Evolutionary conservation across 2,888 invertebrate species (phyloP), one percentile per base, ranked within the genome.

Genomic region (Eilema depressum): DNA sequence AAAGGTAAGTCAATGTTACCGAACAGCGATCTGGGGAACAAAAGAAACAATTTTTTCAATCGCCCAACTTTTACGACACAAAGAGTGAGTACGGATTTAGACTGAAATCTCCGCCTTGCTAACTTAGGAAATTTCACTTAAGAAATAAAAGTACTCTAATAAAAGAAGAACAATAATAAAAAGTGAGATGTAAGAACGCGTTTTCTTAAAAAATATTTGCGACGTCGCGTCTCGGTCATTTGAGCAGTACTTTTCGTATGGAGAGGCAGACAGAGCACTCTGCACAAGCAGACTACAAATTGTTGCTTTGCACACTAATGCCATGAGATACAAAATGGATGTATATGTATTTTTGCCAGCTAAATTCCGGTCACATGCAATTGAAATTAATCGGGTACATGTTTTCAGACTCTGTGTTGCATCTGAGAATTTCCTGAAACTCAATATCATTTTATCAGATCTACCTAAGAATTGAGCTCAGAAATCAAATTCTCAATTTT

Each of bases 141-240:
- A 92, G 91, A 92, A 94, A 94, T 92, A 93, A 94, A 94, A 94
- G 94, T 94, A 93, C 92, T 93, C 89, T 89, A 94, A 94, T 94
- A 94, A 94, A 94, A 94, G 93, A 94, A 94, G 94, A 94, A 94
- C 93, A 94, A 94, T 93, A 93, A 94, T 94, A 94, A 94, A 94
- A 91, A 90, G 89, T 83, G 89, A 93, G 91, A 93, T 86, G 92
- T 89, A 92, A 83, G 88, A 87, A 89, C 84, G 88, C 86, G 89
- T 83, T 92, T 89, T 87, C 86, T 89, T 87, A 85, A 66, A 91
- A 89, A 87, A 81, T 85, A 83, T 82, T 70, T 81, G 75, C 62
- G 77, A 69, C 78, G 71, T 68, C 69, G 75, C 78, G 73, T 68
- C 67, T 71, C 74, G 70, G 80, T 81, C 79, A 77, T 82, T 74